Base-by-base conservation (phyloP, 2,888 invertebrate genomes). In the Diplolepis rosae region DNA sequence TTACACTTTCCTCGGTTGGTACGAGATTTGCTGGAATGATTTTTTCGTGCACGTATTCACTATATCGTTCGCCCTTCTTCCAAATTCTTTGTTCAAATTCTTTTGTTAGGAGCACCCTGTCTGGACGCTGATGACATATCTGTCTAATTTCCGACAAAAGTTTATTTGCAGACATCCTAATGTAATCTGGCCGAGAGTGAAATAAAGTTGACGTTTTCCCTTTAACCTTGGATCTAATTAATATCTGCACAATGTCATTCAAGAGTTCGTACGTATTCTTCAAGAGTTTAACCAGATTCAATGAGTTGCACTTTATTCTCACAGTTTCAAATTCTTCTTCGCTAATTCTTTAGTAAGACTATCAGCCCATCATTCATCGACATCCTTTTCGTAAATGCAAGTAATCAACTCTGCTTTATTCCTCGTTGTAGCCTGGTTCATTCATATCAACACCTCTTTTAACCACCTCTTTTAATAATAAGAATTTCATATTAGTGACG, bases 11-110 rank as follows among this genome's bases (percentile, higher is more conserved):
- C 4, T 39, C 28, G 9, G 75, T 56, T 4, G 73, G 71, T 9
- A 75, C 66, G 1, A 69, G 66, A 52, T 77, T 77, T 4, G 66
- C 71, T 5, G 73, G 28, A 9, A 71, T 73, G n/a, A 70, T 22
- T 32, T 74, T 74, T 2, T 73, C 69, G 45, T 73, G 73, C 22
- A 51, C 45, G 35, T 75, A 75, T 4, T 75, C 66, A 4, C 35
- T n/a, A 32, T 73, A 73, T 13, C 56, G 15, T 50, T 75, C 71
- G 0, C 42, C 56, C 0, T 2, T 30, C 13, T 66, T 70, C 70
- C 70, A 75, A 22, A 18, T 22, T n/a, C 70, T 32, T 1, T 52
- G 45, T 18, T 70, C 68, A 18, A 73, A 73, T n/a, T 51, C 5
- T 51, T 65, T 52, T 9, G 68, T 28, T 6, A 65, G 11, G 1